A percentile compares a stretch with the other conserved stretches of the same genome.
Evolutionary conservation across 2,113 vertebrate genomes (phyloP).

Genomic region (Sphyrna mokarran): DNA sequence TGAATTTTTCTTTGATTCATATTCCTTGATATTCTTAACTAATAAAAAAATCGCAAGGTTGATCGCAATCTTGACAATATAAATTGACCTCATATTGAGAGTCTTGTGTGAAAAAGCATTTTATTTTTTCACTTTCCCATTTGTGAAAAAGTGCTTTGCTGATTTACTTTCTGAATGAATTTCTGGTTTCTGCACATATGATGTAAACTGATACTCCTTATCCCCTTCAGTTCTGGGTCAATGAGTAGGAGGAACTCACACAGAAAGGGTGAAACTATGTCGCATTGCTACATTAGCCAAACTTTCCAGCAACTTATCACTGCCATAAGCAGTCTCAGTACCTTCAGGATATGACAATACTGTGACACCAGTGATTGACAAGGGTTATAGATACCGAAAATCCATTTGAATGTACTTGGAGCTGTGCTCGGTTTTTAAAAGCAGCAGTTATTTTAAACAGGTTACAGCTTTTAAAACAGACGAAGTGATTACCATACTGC

Average conservation of each 20-base stretch:
- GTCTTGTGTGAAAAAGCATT: not conserved
- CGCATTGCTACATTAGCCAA: not conserved
- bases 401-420: not conserved
- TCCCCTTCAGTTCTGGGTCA: not conserved
- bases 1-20: not conserved
- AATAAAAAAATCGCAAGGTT: not conserved
- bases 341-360: not conserved
- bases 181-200: not conserved
- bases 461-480: not conserved
- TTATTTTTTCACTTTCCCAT: not conserved
- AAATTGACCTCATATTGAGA: not conserved
- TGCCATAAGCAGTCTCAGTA: not conserved
- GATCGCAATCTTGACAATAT: slow-evolving; percentile 1
- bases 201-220: not conserved
- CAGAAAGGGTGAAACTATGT: not conserved
- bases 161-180: not conserved
- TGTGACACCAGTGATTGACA: not conserved
- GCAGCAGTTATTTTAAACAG: not conserved
- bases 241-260: not conserved
- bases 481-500: not conserved
- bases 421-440: not conserved
- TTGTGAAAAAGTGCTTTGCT: not conserved
- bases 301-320: not conserved
- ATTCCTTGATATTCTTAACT: not conserved
- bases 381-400: not conserved